phyloP scores from a whole-genome alignment of 2,113 vertebrate genomes.

The Spheniscus mendiculus region DNA sequence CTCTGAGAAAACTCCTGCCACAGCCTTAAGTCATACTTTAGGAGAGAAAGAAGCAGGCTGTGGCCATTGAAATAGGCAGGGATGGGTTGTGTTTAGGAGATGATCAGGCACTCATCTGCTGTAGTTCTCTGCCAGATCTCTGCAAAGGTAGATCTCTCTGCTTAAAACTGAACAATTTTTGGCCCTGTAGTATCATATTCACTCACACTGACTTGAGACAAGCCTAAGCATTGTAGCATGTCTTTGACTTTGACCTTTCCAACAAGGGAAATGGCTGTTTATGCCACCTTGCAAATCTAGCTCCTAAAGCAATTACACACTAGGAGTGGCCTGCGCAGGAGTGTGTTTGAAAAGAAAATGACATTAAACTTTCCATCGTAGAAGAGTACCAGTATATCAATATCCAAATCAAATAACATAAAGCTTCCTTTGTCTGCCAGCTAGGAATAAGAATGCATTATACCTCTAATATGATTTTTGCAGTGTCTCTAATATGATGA shows the following conservation, averaged over 20 bases:
- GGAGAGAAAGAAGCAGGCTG: neutral
- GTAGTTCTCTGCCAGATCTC: neutral
- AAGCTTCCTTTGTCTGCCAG: conserved; percentile 36
- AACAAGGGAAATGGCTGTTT: neutral
- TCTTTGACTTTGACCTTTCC: neutral
- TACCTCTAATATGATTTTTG: conserved; percentile 30
- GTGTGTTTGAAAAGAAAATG: conserved; percentile 43
- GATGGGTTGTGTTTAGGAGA: neutral
- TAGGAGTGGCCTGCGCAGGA: neutral
- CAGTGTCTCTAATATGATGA: conserved; percentile 20
- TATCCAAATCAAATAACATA: conserved; percentile 55
- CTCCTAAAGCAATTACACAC: conserved; percentile 5
- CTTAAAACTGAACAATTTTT: neutral
- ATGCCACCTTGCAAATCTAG: neutral
- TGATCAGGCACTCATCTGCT: neutral
- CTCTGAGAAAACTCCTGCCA: neutral
- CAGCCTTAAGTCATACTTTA: neutral
- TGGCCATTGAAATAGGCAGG: neutral
- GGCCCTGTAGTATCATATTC: neutral
- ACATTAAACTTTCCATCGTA: conserved; percentile 27
- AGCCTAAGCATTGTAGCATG: neutral
- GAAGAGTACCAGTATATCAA: conserved; percentile 33
- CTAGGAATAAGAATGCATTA: conserved; percentile 23
- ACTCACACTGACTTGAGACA: neutral
- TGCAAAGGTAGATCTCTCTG: neutral